phyloP scores from a whole-genome alignment of 2,888 invertebrate genomes.

The Choristoneura rosaceana region DNA sequence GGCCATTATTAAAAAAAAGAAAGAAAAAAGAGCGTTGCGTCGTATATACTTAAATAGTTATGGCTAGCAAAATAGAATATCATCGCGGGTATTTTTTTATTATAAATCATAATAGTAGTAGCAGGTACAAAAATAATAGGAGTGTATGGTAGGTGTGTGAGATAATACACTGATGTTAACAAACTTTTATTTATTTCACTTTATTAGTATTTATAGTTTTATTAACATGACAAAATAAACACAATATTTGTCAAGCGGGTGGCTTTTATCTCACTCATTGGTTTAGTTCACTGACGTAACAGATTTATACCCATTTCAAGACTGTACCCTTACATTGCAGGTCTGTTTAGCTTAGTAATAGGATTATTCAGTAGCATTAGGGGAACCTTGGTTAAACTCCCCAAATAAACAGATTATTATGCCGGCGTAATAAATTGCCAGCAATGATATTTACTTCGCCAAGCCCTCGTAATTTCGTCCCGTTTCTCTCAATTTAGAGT shows the following conservation, averaged over 20 bases:
- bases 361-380: constrained; percentile 16
- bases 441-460: constrained; percentile 9
- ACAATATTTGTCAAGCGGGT: neutral
- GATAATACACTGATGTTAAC: no score
- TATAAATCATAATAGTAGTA: no score
- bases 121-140: no score
- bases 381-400: constrained; percentile 9
- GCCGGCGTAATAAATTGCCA: constrained; percentile 15
- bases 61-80: no score
- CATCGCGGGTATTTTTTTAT: no score
- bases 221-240: no score
- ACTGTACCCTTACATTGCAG: neutral
- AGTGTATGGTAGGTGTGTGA: no score
- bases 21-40: no score
- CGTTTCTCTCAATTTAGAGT: constrained; percentile 17
- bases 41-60: no score
- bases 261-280: neutral
- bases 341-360: constrained; percentile 9
- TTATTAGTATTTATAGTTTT: no score
- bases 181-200: no score
- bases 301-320: neutral
- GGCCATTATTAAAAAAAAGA: no score
- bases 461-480: constrained; percentile 2
- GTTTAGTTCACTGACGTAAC: neutral
- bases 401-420: constrained; percentile 16